These are phyloP conservation scores for Eriosoma lanigerum DNA, from an alignment of 1,140 invertebrate species.

Conservation along the genomic window DNA sequence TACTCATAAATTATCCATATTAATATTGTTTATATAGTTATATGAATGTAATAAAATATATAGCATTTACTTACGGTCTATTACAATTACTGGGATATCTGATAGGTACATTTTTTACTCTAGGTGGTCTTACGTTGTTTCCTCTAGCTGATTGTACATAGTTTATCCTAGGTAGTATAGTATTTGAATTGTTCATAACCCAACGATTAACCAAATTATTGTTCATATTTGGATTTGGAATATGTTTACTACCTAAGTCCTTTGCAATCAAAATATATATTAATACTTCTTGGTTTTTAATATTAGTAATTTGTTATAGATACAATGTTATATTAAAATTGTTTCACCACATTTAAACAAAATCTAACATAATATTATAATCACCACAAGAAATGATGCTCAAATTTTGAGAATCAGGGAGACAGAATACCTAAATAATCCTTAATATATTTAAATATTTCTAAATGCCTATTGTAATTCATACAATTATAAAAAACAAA, in stretches of 20 bases:
- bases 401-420: background rate
- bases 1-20: background rate
- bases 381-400: background rate
- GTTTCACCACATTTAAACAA: background rate
- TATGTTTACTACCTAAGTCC: background rate
- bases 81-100: background rate
- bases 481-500: no score
- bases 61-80: background rate
- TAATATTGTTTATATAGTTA: no score
- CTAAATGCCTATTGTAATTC: no score
- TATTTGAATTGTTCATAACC: background rate
- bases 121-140: background rate
- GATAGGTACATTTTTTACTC: background rate
- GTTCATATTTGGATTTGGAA: background rate
- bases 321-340: background rate
- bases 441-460: no score
- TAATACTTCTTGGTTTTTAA: background rate
- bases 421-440: no score
- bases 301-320: background rate
- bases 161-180: background rate
- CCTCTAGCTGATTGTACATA: no score
- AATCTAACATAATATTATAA: background rate
- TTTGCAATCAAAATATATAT: background rate
- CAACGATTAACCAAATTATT: slow-evolving; percentile 7
- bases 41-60: no score